Base-by-base conservation (phyloP, 2,888 invertebrate genomes). In the Amphipyra berbera region DNA sequence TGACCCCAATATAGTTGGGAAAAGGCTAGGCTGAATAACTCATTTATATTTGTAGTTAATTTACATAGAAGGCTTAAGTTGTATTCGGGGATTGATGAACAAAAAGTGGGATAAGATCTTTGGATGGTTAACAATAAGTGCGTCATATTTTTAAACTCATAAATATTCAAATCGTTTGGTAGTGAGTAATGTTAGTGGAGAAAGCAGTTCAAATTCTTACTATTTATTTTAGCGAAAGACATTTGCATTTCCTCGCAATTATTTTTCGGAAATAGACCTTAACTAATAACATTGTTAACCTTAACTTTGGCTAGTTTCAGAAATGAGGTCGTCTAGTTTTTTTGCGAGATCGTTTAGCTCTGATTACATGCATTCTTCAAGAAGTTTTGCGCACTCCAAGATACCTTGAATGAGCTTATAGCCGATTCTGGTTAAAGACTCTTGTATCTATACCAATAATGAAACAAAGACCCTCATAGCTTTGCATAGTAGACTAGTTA, bases 231-330 rank as follows among this genome's bases (percentile, higher is more conserved):
- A 50, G 60, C 63, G 54, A 59, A 67, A 49, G 35, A 53, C 37
- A 72, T 78, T 71, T 58, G 53, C 72, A 71, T 73, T 52, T 76
- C 48, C 52, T 35, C n/a, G 54, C 68, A 67, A 64, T 76, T 66
- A 66, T 45, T 30, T 45, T 49, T 14, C 44, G 65, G 70, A 78
- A 76, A 78, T 73, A 78, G 78, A 78, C 68, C 76, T 48, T 38
- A 53, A 46, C 77, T 78, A 78, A 78, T 72, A 52, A 62, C 57
- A 52, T 63, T 69, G 61, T 65, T 65, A 57, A 75, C 73, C 67
- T 75, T 65, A 68, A 68, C 68, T 66, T 63, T 59, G 48, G 27
- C 45, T 49, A 45, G 50, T 52, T 64, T 57, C 27, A 27, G 38
- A 27, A 69, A 64, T 50, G 46, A 60, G 68, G 65, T 60, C 60